Percentiles rank a stretch among this genome's conserved stretches.
Conservation (phyloP, 2,888 invertebrate genomes). For the Napeogenes inachia region DNA sequence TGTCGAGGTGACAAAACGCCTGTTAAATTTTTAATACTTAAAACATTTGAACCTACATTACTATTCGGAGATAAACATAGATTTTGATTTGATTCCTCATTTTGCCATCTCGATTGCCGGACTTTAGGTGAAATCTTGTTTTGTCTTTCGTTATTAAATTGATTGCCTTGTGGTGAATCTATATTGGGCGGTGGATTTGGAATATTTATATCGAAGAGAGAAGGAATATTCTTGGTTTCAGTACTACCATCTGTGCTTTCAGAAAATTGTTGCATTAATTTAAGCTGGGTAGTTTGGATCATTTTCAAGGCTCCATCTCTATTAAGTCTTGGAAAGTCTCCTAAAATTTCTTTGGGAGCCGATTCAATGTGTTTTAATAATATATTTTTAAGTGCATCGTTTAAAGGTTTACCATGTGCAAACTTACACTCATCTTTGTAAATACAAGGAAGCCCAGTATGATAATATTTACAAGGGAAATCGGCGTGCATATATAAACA, state of each 20-base stretch:
- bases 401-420: constrained; percentile 92
- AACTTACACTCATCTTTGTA: constrained; percentile 93
- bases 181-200: constrained; percentile 56
- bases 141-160: constrained; percentile 57
- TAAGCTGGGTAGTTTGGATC: constrained; percentile 67
- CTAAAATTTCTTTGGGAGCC: constrained; percentile 92
- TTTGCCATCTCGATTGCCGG: constrained; percentile 73
- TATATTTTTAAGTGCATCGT: constrained; percentile 83
- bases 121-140: constrained; percentile 68
- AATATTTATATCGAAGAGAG: constrained; percentile 70
- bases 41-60: constrained; percentile 55
- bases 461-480: constrained; percentile 98
- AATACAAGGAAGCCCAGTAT: constrained; percentile 92
- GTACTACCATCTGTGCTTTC: constrained; percentile 43
- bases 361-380: constrained; percentile 89
- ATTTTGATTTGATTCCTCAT: constrained; percentile 56
- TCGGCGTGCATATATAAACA: constrained; percentile 98
- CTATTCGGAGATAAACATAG: constrained; percentile 49
- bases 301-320: constrained; percentile 84
- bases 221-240: constrained; percentile 63
- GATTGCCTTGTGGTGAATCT: constrained; percentile 49
- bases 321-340: constrained; percentile 90
- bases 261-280: constrained; percentile 65
- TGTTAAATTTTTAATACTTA: constrained; percentile 77
- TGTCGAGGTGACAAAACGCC: constrained; percentile 77